Conservation (phyloP, 2,797 vertebrate genomes). For the Eospalax fontanierii region DNA sequence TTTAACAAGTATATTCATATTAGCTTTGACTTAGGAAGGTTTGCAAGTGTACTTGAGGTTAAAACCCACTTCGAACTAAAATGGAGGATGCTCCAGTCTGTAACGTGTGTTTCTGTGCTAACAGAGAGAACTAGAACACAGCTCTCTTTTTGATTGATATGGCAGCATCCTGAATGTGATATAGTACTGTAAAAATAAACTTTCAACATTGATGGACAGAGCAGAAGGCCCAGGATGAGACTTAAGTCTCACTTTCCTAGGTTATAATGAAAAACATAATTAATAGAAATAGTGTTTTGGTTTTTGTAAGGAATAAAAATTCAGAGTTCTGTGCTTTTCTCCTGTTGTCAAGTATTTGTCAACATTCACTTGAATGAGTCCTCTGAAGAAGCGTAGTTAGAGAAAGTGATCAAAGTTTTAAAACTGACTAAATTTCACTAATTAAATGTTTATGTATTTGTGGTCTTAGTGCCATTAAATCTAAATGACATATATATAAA, state of each 20-base stretch:
- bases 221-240: constrained; percentile 43
- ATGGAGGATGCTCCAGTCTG: constrained; percentile 63
- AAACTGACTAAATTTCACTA: constrained; percentile 58
- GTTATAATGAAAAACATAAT: constrained; percentile 73
- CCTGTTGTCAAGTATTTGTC: constrained; percentile 67
- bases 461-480: constrained; percentile 61
- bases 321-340: constrained; percentile 32
- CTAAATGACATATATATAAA: constrained; percentile 62
- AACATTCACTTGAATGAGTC: constrained; percentile 58
- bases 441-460: constrained; percentile 64
- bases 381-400: constrained; percentile 64
- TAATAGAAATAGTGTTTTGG: constrained; percentile 53
- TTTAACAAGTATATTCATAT: constrained; percentile 70
- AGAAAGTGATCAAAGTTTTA: constrained; percentile 75
- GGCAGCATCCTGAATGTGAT: constrained; percentile 51
- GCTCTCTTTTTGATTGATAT: constrained; percentile 83
- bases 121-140: constrained; percentile 73
- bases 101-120: constrained; percentile 64
- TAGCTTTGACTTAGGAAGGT: constrained; percentile 64
- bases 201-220: constrained; percentile 71
- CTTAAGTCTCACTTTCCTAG: constrained; percentile 61
- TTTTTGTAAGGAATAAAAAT: background rate
- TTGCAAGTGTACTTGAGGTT: constrained; percentile 67
- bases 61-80: constrained; percentile 74
- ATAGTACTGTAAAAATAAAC: constrained; percentile 76